These are phyloP conservation scores for Camelus dromedarius DNA, from an alignment of 2,113 vertebrate genomes.

Conservation along the genomic window DNA sequence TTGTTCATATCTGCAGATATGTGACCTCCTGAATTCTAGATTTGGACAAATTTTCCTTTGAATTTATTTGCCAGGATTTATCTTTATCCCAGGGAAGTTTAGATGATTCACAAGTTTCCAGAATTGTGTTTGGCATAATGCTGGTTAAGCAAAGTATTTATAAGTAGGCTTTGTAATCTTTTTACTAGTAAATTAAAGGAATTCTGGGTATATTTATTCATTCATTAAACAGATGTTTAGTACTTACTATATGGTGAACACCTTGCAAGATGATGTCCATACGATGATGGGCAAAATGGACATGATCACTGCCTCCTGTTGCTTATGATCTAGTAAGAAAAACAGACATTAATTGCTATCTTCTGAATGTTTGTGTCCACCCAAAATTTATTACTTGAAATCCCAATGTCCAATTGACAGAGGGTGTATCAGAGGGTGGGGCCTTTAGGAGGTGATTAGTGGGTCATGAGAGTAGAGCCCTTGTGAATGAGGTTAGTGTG, in stretches of 20 bases:
- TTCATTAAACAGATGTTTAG: background rate
- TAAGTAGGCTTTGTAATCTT: background rate
- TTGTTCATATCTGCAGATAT: background rate
- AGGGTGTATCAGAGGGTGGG: background rate
- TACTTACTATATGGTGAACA: background rate
- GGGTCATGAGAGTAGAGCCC: background rate
- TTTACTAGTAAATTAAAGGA: background rate
- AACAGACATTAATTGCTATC: background rate
- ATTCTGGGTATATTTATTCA: background rate
- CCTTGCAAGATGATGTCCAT: background rate
- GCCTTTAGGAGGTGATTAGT: background rate
- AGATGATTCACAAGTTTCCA: background rate
- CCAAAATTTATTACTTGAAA: background rate
- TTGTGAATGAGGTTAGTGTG: background rate
- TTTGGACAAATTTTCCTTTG: background rate
- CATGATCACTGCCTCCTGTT: background rate
- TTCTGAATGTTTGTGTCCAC: background rate
- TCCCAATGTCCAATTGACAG: background rate
- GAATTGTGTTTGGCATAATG: background rate
- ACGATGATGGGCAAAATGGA: background rate
- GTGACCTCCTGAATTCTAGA: background rate
- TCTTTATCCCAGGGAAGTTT: background rate
- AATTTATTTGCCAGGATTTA: background rate
- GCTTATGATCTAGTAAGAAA: background rate
- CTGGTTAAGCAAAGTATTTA: background rate